Evolutionary conservation across 2,797 vertebrate genomes (phyloP).

Genomic region (Diplodus puntazzo): DNA sequence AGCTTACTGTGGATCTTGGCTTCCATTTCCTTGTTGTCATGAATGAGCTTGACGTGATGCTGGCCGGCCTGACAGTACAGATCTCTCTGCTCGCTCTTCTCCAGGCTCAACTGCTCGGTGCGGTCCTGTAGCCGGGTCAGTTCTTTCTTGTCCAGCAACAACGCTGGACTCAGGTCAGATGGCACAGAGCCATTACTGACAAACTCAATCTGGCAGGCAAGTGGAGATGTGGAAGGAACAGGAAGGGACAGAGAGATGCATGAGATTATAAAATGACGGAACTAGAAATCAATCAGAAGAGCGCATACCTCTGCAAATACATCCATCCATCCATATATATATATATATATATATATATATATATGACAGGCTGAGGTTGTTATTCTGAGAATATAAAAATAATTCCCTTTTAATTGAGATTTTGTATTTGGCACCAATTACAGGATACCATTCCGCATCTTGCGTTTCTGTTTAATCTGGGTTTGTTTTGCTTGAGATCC

Average conservation of each 20-base stretch:
- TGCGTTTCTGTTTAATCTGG: no score
- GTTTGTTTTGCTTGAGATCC: no score
- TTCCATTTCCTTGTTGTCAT: conserved; percentile 87
- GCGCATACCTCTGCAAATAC: no score
- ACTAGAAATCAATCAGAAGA: no score
- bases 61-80: conserved; percentile 83
- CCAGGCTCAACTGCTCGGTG: conserved; percentile 84
- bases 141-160: conserved; percentile 87
- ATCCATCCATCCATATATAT: no score
- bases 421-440: no score
- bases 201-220: conserved; percentile 79
- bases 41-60: conserved; percentile 84
- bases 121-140: conserved; percentile 85
- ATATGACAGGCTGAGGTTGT: no score
- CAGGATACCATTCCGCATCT: no score
- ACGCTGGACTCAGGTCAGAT: conserved; percentile 81
- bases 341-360: no score
- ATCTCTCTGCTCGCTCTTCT: conserved; percentile 87
- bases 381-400: no score
- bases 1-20: conserved; percentile 82
- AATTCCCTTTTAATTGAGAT: no score
- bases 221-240: background rate
- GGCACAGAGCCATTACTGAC: conserved; percentile 81
- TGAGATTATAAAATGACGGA: background rate
- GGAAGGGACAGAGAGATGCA: no score